phyloP scores from a whole-genome alignment of 2,888 invertebrate species.

The Pseudococcus longispinus region DNA sequence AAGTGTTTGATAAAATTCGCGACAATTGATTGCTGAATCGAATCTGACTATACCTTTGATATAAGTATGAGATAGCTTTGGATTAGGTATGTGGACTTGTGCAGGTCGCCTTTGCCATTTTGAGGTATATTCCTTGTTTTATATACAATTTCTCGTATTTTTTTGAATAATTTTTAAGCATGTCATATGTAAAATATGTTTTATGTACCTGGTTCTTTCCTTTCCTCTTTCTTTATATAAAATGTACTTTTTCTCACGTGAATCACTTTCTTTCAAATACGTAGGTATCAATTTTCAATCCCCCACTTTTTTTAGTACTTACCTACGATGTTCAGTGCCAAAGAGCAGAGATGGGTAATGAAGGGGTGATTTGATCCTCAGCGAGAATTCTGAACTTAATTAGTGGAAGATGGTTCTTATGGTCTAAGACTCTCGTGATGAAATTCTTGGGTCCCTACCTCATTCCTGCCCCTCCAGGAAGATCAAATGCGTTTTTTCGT shows the following conservation, averaged over 20 bases:
- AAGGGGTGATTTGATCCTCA: too few relatives aligned
- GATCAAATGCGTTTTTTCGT: too few relatives aligned
- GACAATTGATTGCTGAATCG: background rate
- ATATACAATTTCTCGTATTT: background rate
- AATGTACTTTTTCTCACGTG: background rate
- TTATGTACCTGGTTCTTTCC: constrained; percentile 25
- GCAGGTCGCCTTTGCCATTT: constrained; percentile 42
- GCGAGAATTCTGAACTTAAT: too few relatives aligned
- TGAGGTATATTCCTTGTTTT: constrained; percentile 49
- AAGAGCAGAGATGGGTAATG: too few relatives aligned
- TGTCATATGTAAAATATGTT: background rate
- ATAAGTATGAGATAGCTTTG: background rate
- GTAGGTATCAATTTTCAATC: background rate
- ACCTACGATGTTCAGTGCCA: too few relatives aligned
- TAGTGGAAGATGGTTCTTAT: too few relatives aligned
- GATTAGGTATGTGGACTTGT: constrained; percentile 41
- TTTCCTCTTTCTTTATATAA: background rate
- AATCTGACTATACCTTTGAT: background rate
- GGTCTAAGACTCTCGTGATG: too few relatives aligned
- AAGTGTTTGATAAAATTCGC: background rate
- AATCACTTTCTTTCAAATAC: background rate
- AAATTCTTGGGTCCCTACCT: too few relatives aligned
- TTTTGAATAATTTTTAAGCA: constrained; percentile 4
- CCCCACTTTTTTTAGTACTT: background rate
- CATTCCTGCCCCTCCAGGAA: too few relatives aligned